Percentiles rank a stretch among this genome's conserved stretches.
These are phyloP conservation scores for Vesta saturnalis DNA, from an alignment of 2,888 invertebrate genomes.

Conservation along the genomic window DNA sequence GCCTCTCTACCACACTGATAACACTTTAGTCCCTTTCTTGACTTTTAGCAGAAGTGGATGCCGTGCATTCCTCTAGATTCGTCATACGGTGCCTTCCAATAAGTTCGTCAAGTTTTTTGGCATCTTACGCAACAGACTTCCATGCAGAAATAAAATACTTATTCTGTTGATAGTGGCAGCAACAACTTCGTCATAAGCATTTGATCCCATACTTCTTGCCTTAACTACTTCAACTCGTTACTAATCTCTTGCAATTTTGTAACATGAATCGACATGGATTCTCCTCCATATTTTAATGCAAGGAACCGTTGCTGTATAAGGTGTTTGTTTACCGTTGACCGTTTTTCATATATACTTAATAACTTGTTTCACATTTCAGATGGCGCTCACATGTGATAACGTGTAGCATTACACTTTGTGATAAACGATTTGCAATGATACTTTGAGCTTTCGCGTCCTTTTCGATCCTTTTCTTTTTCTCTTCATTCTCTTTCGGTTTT, in stretches of 20 bases:
- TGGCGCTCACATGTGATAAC: not conserved
- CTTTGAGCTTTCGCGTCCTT: not conserved
- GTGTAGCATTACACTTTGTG: not conserved
- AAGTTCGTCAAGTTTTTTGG: too few species aligned
- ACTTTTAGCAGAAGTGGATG: too few species aligned
- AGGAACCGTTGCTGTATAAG: not conserved
- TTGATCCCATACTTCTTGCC: too few species aligned
- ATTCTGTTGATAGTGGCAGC: too few species aligned
- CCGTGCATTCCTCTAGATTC: too few species aligned
- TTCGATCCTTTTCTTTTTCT: not conserved
- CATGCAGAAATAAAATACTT: too few species aligned
- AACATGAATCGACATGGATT: not conserved
- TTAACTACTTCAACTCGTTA: too few species aligned
- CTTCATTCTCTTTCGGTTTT: not conserved
- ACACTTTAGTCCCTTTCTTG: too few species aligned
- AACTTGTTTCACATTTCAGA: not conserved
- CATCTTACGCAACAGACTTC: too few species aligned
- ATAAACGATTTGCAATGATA: not conserved
- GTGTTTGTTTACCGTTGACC: not conserved
- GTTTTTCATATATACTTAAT: not conserved
- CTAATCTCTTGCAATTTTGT: not conserved
- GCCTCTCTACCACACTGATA: too few species aligned
- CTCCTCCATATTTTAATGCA: not conserved
- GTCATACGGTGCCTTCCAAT: too few species aligned
- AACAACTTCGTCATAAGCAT: too few species aligned